Percentiles rank a stretch among this genome's conserved stretches.
Conservation (phyloP, 1,140 invertebrate genomes). For the Calosoma granatense region DNA sequence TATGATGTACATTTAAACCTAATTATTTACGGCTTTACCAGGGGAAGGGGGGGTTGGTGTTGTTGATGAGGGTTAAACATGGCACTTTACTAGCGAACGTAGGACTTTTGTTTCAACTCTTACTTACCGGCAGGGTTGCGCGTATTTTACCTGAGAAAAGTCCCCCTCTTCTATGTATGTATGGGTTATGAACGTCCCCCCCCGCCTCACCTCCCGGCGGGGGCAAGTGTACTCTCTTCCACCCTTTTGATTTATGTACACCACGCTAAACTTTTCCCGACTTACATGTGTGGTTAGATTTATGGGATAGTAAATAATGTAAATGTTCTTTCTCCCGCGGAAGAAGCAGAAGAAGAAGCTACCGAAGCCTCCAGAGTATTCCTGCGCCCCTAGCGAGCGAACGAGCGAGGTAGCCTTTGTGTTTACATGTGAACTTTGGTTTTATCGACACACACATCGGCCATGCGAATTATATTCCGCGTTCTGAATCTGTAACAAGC, state of each 20-base stretch:
- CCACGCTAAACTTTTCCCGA: slow-evolving; percentile 17
- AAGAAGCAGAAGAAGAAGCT: neutral
- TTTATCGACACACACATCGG: neutral
- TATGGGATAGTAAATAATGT: slow-evolving; percentile 20
- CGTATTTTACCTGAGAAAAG: no score
- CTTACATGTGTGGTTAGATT: slow-evolving; percentile 19
- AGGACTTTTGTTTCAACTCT: no score
- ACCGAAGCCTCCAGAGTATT: neutral
- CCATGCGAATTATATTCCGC: slow-evolving; percentile 1
- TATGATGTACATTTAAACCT: no score
- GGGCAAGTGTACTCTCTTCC: neutral
- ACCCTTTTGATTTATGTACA: slow-evolving; percentile 4
- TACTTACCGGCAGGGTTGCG: no score
- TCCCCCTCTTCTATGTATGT: no score
- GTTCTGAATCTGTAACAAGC: neutral
- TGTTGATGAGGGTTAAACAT: no score
- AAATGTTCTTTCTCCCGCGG: slow-evolving; percentile 14
- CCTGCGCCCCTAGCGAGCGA: neutral
- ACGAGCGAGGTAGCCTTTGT: neutral
- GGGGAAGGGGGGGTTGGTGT: no score
- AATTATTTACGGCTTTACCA: no score
- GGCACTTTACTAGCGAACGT: no score
- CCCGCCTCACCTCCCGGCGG: no score
- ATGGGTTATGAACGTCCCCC: no score
- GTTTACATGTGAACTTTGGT: slow-evolving; percentile 5